Evolutionary conservation across 2,797 vertebrate genomes (phyloP).

Genomic region (Helicolenus hilgendorfi): DNA sequence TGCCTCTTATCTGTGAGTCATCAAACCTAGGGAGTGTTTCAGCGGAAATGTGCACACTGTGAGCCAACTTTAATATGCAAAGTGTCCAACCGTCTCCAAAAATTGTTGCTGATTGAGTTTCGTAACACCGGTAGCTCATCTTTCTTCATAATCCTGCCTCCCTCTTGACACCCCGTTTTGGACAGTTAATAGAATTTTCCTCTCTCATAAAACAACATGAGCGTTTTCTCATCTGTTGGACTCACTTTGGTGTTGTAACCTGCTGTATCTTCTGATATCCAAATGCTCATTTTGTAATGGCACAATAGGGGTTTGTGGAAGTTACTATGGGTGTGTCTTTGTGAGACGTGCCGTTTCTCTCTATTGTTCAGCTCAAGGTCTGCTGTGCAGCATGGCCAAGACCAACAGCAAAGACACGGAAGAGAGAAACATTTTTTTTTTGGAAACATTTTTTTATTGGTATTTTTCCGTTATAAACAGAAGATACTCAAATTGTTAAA

Average conservation of each 20-base stretch:
- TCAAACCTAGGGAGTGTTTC: conserved; percentile 35
- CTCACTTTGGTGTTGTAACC: not conserved
- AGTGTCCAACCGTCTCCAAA: not conserved
- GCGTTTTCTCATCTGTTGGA: conserved; percentile 1
- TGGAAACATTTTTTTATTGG: not conserved
- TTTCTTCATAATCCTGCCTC: conserved; percentile 27
- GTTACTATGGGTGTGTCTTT: not conserved
- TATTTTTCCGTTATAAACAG: no score
- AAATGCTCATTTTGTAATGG: not conserved
- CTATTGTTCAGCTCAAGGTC: not conserved
- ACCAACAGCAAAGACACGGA: not conserved
- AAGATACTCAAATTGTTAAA: no score
- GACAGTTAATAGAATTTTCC: not conserved
- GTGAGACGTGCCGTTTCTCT: not conserved
- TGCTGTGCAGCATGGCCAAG: not conserved
- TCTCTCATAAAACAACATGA: conserved; percentile 6
- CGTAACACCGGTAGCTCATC: conserved; percentile 38
- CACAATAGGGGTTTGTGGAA: not conserved
- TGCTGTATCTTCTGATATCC: not conserved
- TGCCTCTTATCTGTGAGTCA: conserved; percentile 35
- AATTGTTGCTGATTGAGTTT: conserved; percentile 30
- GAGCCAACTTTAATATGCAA: conserved; percentile 53
- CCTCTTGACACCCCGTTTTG: not conserved
- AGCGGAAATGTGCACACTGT: not conserved
- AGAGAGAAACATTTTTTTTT: not conserved